Conservation (phyloP, 2,113 vertebrate species). For the Progne subis region DNA sequence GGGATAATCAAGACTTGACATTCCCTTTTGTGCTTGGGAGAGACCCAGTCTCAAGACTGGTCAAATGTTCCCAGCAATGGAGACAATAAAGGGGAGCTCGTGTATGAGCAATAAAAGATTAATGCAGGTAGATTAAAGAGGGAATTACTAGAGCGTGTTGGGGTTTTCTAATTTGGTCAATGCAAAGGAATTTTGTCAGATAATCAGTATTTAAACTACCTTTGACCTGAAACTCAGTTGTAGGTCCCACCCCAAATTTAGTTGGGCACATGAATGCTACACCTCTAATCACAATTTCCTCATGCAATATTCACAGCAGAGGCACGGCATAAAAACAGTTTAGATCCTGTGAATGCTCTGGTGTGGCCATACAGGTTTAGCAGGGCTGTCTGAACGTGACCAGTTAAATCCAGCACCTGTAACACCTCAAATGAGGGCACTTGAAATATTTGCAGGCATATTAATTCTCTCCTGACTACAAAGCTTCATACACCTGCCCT, state of each 20-base stretch:
- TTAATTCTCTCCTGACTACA: not conserved
- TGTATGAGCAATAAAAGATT: not conserved
- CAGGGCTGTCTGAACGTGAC: not conserved
- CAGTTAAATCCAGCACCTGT: not conserved
- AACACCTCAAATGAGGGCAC: not conserved
- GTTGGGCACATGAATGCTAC: not conserved
- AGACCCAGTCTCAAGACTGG: rapidly evolving
- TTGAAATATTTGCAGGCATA: not conserved
- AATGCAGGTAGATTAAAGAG: not conserved
- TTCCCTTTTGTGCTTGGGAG: not conserved
- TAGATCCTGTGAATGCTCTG: not conserved
- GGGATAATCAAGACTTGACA: not conserved
- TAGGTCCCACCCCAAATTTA: not conserved
- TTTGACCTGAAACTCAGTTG: not conserved
- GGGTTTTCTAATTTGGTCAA: not conserved
- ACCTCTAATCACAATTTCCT: not conserved
- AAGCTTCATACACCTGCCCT: not conserved
- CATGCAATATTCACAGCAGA: not conserved
- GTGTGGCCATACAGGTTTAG: not conserved
- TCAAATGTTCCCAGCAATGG: not conserved
- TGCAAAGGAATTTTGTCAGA: not conserved
- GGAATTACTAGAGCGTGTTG: not conserved
- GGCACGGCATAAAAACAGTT: not conserved
- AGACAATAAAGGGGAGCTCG: not conserved
- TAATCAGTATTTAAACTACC: not conserved